These are phyloP conservation scores for Manis javanica DNA, from an alignment of 2,797 vertebrate species.

Conservation along the genomic window DNA sequence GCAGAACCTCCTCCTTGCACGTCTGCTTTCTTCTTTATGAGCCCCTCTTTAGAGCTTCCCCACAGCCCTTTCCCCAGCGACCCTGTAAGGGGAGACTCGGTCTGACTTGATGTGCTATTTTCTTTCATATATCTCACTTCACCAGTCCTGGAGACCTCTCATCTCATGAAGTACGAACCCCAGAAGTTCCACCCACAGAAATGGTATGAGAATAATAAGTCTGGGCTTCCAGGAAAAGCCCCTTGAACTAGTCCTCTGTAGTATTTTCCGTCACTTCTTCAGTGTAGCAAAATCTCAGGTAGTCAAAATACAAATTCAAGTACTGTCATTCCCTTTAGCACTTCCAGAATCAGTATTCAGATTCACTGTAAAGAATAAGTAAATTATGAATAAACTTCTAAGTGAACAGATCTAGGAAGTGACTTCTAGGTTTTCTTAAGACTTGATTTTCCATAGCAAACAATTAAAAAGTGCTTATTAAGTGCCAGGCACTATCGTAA, in stretches of 20 bases:
- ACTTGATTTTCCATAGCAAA: not conserved
- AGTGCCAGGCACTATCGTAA: fast-evolving
- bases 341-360: not conserved
- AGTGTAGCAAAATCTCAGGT: not conserved
- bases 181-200: not conserved
- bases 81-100: not conserved
- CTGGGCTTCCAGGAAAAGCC: not conserved
- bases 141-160: not conserved
- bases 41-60: not conserved
- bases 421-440: not conserved
- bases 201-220: not conserved
- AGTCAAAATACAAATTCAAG: not conserved
- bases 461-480: not conserved
- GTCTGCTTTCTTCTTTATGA: not conserved
- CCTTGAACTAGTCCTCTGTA: too few species aligned
- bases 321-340: not conserved
- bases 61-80: not conserved
- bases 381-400: not conserved
- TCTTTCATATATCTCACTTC: too few species aligned
- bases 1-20: not conserved
- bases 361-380: not conserved
- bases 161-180: not conserved
- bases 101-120: not conserved
- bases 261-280: fast-evolving
- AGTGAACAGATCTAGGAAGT: not conserved